These are phyloP conservation scores for Nannospalax galili DNA, from an alignment of 2,113 vertebrate species.

Conservation along the genomic window DNA sequence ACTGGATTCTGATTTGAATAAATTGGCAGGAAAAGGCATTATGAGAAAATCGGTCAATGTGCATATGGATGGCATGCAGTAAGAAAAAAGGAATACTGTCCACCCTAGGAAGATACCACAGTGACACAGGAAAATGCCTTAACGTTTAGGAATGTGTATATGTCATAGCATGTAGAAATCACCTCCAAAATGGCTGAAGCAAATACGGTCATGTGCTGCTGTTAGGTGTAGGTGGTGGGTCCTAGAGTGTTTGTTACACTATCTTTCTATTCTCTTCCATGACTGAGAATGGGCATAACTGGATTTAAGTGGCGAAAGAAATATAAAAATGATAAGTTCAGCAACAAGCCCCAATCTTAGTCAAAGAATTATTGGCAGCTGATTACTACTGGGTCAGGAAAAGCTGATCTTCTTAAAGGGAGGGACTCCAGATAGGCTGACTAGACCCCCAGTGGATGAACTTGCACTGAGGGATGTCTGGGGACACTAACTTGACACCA, in stretches of 20 bases:
- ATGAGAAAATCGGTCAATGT: not conserved
- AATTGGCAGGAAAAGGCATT: not conserved
- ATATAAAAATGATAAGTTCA: not conserved
- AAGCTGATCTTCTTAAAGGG: too few species aligned
- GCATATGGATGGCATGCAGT: not conserved
- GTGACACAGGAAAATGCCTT: not conserved
- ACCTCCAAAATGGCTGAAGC: not conserved
- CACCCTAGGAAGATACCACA: not conserved
- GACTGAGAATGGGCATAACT: not conserved
- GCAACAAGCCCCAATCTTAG: too few species aligned
- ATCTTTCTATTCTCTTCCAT: not conserved
- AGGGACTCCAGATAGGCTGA: too few species aligned
- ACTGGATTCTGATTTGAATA: not conserved
- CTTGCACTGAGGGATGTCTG: too few species aligned
- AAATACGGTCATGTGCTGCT: not conserved
- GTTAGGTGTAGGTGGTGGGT: fast-evolving
- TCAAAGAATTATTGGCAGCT: too few species aligned
- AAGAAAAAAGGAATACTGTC: not conserved
- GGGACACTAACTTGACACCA: too few species aligned
- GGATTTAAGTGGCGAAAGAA: not conserved
- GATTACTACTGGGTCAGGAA: too few species aligned
- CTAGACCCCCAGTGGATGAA: too few species aligned
- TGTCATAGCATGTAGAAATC: not conserved
- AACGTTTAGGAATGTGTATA: not conserved
- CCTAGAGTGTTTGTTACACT: not conserved